Evolutionary conservation across 1,140 invertebrate species (phyloP), one percentile per base, ranked within the genome.

Genomic region (Chironomus tepperi): DNA sequence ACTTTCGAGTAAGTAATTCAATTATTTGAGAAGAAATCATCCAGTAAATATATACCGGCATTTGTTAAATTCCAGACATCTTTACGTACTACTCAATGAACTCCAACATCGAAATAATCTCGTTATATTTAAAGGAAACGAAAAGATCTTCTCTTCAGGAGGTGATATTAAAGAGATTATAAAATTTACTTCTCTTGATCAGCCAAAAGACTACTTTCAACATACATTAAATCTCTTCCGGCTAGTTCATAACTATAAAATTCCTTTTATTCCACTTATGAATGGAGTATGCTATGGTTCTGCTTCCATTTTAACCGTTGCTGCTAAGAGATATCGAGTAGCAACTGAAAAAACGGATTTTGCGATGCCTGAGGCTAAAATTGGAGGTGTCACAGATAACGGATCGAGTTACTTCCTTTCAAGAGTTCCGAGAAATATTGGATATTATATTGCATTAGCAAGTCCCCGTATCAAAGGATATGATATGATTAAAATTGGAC

Each of bases 131-230:
- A 97, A 97, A 85, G 95, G 93, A n/a, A 34, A 42, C 95, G 91
- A 0, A 98, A 98, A 83, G 94, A 97, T 8, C 99, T 99, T 82
- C 99, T 98, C 87, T 96, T 98, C 74, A 34, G 98, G 98, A 34
- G 98, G 98, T 2, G 98, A 99, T 87, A 91, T 99, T 0, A 89
- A 34, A 34, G 24, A 34, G 24, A 1, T 34, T 5, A 34, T 34
- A 2, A 34, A 34, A 34, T 34, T 34, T 34, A 34, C 24, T 34
- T 34, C 24, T 5, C 1, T 34, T 34, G 24, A 34, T 34, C 24
- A 34, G 5, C 2, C 24, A 34, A 34, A 34, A 34, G 24, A 34
- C 24, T 34, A 34, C 5, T 34, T 2, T 34, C 24, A 34, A 34
- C 24, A 34, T 34, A 1, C 24, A 34, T 34, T 34, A 34, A 34